Evolutionary conservation across 1,140 invertebrate species (phyloP).

Genomic region (Chrysopa pallens): DNA sequence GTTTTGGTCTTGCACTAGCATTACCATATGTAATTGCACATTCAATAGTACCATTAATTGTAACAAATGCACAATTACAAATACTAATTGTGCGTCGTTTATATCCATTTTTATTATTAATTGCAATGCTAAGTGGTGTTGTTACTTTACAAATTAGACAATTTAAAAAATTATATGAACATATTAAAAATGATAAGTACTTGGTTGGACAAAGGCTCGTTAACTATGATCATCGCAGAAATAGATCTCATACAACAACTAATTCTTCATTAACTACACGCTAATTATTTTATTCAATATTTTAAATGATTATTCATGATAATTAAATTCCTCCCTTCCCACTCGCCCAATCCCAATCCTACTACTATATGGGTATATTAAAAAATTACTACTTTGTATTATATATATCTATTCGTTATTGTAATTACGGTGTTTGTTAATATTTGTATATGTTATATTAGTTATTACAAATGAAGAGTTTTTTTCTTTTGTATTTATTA

Average conservation of each 20-base stretch:
- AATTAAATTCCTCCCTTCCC: no score
- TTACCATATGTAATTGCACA: constrained; percentile 80
- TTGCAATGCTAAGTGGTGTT: constrained; percentile 45
- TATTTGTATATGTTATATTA: no score
- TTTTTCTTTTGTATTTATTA: no score
- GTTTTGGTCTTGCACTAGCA: constrained; percentile 71
- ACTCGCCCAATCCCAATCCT: no score
- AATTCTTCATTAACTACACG: constrained; percentile 7
- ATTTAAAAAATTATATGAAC: constrained; percentile 87
- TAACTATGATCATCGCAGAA: constrained; percentile 74
- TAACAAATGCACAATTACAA: constrained; percentile 48
- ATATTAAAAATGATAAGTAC: constrained; percentile 99
- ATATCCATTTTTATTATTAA: constrained; percentile 73
- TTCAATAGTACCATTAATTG: constrained; percentile 62
- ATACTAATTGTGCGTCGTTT: constrained; percentile 71
- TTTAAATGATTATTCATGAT: no score
- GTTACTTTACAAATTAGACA: constrained; percentile 66
- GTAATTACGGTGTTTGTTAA: no score
- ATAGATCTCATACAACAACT: constrained; percentile 26
- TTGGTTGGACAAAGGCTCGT: constrained; percentile 86
- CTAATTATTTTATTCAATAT: no score
- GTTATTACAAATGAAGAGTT: no score
- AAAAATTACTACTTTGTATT: no score
- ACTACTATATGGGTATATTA: no score
- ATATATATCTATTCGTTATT: no score